phyloP scores from a whole-genome alignment of 1,140 invertebrate genomes.

The Ceratina australensis region DNA sequence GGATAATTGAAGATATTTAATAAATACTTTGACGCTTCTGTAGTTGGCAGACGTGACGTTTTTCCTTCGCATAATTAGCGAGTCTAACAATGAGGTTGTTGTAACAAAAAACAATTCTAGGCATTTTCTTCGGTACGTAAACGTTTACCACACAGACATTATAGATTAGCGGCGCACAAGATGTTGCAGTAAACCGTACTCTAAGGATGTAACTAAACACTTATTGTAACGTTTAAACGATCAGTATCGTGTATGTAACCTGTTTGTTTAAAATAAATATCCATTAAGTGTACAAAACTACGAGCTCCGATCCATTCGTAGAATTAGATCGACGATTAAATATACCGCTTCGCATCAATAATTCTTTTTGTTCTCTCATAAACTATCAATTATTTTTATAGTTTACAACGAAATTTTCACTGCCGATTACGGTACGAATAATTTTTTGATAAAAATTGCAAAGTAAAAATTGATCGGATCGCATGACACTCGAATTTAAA shows the following conservation, averaged over 20 bases:
- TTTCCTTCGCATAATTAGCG: constrained; percentile 2
- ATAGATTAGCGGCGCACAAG: constrained; percentile 64
- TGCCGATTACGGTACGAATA: too few relatives aligned
- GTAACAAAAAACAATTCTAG: constrained; percentile 49
- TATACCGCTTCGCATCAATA: neutral
- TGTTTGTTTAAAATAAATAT: constrained; percentile 75
- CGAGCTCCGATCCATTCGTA: constrained; percentile 16
- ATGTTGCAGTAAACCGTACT: constrained; percentile 60
- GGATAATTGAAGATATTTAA: constrained; percentile 16
- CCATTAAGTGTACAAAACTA: constrained; percentile 51
- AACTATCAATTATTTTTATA: neutral
- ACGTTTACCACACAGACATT: constrained; percentile 53
- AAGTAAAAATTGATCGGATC: neutral
- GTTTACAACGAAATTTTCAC: neutral
- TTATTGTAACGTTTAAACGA: constrained; percentile 60
- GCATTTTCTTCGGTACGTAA: constrained; percentile 64
- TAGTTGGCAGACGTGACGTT: constrained; percentile 23
- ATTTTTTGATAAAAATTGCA: neutral
- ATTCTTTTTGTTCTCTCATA: neutral
- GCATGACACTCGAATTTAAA: neutral
- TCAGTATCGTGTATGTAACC: constrained; percentile 68
- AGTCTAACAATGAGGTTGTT: constrained; percentile 21
- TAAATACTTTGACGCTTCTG: constrained; percentile 32
- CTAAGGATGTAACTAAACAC: constrained; percentile 65
- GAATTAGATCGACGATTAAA: constrained; percentile 4